Evolutionary conservation across 2,797 vertebrate genomes (phyloP), one percentile per base, ranked within the genome.

Genomic region (Sternotherus odoratus): DNA sequence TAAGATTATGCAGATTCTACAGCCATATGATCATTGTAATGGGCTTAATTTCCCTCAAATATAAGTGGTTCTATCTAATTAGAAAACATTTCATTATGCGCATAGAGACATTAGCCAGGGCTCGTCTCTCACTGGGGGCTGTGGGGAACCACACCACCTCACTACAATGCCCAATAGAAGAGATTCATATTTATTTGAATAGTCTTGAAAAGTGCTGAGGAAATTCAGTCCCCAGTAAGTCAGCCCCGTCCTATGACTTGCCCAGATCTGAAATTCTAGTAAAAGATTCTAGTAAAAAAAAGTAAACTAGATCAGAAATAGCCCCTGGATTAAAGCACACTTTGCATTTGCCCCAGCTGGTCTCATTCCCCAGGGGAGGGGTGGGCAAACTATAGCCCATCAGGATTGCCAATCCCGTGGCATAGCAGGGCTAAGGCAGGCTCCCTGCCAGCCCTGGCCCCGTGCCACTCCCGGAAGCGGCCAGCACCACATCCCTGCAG

Each of bases 71-170:
- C 85, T 43, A 91, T 39, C 79, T 95, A 96, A 96, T 95, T 96
- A 95, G 86, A 94, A 94, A 91, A 75, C 92, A 94, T 96, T 97
- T 96, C 94, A 96, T 95, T 95, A 95, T 95, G 89, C 8, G 43
- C 8, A 8, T 43, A 43, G 43, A 43, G 43, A 43, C 43, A 43
- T 43, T 43, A 43, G 43, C 43, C 43, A 43, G 43, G 43, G 43
- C 5, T 43, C 43, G 43, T 43, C 43, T 43, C 43, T 43, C 43
- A 43, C 43, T 43, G 43, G 43, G 43, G 5, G 43, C n/a, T n/a
- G 43, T 5, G 43, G 43, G 43, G 43, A 43, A 43, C 43, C 43
- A 43, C 43, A 5, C 43, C 8, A 8, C 43, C 43, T 43, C 43
- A 43, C 43, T 43, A 43, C 43, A 43, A 8, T 43, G 43, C 84